phyloP scores from a whole-genome alignment of 2,113 vertebrate genomes.

The Excalfactoria chinensis region DNA sequence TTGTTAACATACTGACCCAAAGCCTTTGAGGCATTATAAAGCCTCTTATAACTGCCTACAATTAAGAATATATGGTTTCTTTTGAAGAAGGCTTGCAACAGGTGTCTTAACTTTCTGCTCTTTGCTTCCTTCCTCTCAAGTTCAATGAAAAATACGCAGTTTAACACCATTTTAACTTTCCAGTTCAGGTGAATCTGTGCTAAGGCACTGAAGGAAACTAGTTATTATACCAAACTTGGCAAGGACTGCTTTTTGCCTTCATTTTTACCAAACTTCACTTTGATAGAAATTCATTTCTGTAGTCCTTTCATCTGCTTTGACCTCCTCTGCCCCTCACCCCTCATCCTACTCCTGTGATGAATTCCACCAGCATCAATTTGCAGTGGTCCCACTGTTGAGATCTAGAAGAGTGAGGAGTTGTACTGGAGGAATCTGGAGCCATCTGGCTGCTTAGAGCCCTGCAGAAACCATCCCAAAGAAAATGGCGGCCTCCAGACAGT shows the following conservation, averaged over 20 bases:
- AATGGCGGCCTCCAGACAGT: neutral
- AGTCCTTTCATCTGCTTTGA: neutral
- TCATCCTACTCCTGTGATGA: neutral
- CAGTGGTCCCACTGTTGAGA: neutral
- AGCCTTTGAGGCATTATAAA: conserved; percentile 30
- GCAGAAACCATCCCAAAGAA: neutral
- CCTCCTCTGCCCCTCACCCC: neutral
- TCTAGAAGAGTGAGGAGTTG: neutral
- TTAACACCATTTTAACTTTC: conserved; percentile 9
- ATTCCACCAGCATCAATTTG: neutral
- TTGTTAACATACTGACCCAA: conserved; percentile 54
- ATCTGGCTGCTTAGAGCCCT: neutral
- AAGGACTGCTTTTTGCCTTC: neutral
- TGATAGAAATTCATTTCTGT: neutral
- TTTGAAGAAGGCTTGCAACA: conserved; percentile 53
- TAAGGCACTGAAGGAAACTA: neutral
- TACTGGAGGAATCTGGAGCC: neutral
- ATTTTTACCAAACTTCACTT: neutral
- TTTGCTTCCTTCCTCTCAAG: conserved; percentile 44
- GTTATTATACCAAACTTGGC: neutral
- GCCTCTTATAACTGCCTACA: conserved; percentile 16
- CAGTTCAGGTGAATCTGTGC: neutral
- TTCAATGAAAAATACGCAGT: conserved; percentile 10
- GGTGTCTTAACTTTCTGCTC: conserved; percentile 44
- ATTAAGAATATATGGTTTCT: conserved; percentile 57